Conservation (phyloP, 1,140 invertebrate genomes). For the Ips typographus region DNA sequence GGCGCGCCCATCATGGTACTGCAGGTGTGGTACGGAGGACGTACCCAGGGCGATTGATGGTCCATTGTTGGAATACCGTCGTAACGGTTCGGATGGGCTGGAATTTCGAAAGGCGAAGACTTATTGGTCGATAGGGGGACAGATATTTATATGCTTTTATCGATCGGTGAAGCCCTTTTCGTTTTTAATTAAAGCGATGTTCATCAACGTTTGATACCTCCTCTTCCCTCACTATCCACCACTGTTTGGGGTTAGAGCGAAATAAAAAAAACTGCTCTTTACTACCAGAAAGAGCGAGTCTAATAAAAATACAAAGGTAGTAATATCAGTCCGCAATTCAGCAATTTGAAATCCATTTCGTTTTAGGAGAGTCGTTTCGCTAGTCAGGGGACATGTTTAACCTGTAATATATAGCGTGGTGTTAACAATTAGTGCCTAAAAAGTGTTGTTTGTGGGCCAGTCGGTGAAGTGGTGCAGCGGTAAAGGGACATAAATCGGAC, state of each 20-base stretch:
- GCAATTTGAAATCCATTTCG: constrained; percentile 31
- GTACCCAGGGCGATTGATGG: constrained; percentile 24
- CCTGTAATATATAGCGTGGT: constrained; percentile 40
- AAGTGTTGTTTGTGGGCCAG: constrained; percentile 42
- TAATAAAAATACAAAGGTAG: background rate
- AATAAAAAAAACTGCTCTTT: too few species aligned
- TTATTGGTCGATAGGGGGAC: constrained; percentile 1
- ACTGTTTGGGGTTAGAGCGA: too few species aligned
- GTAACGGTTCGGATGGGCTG: constrained; percentile 5
- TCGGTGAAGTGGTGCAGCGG: constrained; percentile 41
- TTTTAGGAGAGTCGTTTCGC: constrained; percentile 17
- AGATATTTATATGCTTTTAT: background rate
- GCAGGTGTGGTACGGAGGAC: constrained; percentile 25
- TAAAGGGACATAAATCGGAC: constrained; percentile 48
- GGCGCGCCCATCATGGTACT: constrained; percentile 25
- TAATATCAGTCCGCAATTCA: constrained; percentile 17
- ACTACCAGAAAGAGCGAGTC: too few species aligned
- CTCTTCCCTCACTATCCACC: too few species aligned
- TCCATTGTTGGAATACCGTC: constrained; percentile 24
- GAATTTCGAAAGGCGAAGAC: constrained; percentile 1
- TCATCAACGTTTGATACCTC: too few species aligned
- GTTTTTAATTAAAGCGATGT: too few species aligned
- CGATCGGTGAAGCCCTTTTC: too few species aligned
- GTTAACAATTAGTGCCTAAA: constrained; percentile 45
- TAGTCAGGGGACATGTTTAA: constrained; percentile 29